Evolutionary conservation across 2,113 vertebrate species (phyloP), one percentile per base, ranked within the genome.

Genomic region (Pygathrix nemaeus): DNA sequence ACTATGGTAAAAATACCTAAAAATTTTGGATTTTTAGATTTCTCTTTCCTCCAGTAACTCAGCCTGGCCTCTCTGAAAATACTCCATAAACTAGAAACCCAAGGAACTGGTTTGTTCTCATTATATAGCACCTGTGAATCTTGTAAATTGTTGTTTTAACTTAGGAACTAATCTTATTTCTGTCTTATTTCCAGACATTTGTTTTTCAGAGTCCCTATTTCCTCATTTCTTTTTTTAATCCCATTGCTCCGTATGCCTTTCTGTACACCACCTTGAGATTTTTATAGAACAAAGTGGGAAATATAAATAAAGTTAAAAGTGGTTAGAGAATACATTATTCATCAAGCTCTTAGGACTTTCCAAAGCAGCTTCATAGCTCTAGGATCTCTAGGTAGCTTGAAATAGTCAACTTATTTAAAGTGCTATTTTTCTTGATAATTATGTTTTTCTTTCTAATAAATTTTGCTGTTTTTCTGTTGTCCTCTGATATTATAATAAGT

Each of bases 381-480:
- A 75, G 23, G 21, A 57, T 94, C 75, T 95, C 38, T 96, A 93
- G 96, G 59, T 94, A 92, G 57, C 86, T 97, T 90, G 95, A 93
- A 97, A 97, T 86, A 98, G 70, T 88, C 0, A 43, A 88, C 0
- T 2, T 98, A 84, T 86, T 97, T 90, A 96, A 96, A 96, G 76
- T 98, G 50, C 79, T 64, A 25, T 98, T 98, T 98, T 73, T 97
- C 95, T 97, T 98, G 86, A 68, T 96, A 98, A 97, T 96, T 88
- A 93, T 96, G 78, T 96, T 98, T 98, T 98, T 97, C 38, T 95
- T 98, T 94, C 80, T 81, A 92, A 93, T 89, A 94, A 85, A 94
- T 90, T 87, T 97, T 98, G 88, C 95, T 97, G 55, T 98, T 98
- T 98, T 98, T 95, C 90, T 98, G 38, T 94, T 96, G 97, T 90